A percentile compares a stretch with the other conserved stretches of the same genome.
phyloP scores from a whole-genome alignment of 2,888 invertebrate species.

The Ectobius pallidus region DNA sequence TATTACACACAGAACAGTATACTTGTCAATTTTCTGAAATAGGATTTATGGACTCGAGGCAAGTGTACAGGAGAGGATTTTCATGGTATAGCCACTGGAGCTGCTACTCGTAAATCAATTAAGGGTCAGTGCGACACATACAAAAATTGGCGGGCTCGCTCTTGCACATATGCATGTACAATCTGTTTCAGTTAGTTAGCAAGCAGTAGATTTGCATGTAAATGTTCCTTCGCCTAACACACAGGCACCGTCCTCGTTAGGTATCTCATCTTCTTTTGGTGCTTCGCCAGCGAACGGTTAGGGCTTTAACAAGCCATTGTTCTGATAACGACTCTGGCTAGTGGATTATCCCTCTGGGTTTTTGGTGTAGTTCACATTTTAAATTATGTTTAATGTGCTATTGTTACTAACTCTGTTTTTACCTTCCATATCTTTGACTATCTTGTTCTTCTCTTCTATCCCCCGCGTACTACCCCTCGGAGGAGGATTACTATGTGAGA shows the following conservation, averaged over 20 bases:
- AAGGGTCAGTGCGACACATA: too few relatives aligned
- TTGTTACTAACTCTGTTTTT: slow-evolving; percentile 2
- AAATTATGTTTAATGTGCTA: slow-evolving; percentile 20
- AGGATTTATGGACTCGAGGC: too few relatives aligned
- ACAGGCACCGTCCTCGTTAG: background rate
- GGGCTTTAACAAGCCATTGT: slow-evolving; percentile 7
- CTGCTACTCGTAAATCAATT: too few relatives aligned
- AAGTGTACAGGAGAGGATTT: too few relatives aligned
- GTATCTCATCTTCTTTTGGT: background rate
- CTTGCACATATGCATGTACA: background rate
- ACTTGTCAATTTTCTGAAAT: too few relatives aligned
- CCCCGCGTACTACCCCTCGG: too few relatives aligned
- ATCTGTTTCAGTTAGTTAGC: slow-evolving; percentile 15
- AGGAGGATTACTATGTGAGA: background rate
- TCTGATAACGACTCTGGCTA: slow-evolving; percentile 10
- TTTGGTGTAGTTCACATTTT: slow-evolving; percentile 20
- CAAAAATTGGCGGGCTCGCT: too few relatives aligned
- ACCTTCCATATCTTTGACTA: background rate
- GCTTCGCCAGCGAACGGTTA: background rate
- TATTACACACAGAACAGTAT: too few relatives aligned
- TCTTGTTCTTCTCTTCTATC: background rate
- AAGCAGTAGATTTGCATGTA: background rate
- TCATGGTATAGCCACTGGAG: too few relatives aligned
- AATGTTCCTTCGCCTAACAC: background rate
- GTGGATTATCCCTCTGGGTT: background rate